A percentile compares a stretch with the other conserved stretches of the same genome.
phyloP scores from a whole-genome alignment of 2,797 vertebrate genomes.

The Sandelia bainsii region DNA sequence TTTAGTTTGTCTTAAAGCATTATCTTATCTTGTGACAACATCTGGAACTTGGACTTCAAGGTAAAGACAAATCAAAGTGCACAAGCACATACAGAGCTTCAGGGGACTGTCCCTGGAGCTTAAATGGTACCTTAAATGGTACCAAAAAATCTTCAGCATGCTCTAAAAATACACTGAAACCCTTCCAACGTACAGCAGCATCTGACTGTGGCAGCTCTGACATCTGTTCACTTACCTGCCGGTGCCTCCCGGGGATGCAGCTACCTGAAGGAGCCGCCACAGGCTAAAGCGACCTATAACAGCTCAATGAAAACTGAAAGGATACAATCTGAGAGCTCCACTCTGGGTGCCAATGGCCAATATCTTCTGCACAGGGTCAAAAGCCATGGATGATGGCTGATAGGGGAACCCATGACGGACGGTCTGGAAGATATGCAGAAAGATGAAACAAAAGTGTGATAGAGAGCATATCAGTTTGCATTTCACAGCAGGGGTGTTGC shows the following conservation, averaged over 20 bases:
- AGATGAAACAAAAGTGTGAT: conserved; percentile 35
- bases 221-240: conserved; percentile 73
- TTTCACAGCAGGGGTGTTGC: conserved; percentile 63
- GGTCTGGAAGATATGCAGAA: conserved; percentile 83
- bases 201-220: conserved; percentile 37
- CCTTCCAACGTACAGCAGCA: conserved; percentile 21
- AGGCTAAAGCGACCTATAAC: conserved; percentile 13
- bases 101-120: neutral
- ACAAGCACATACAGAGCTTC: neutral
- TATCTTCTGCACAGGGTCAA: conserved; percentile 99
- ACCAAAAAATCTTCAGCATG: conserved; percentile 5
- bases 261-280: conserved; percentile 21
- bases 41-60: conserved; percentile 4
- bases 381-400: conserved; percentile 97
- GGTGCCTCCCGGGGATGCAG: conserved; percentile 45
- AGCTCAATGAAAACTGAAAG: conserved; percentile 78
- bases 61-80: conserved; percentile 6
- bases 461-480: conserved; percentile 56
- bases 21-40: neutral
- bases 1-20: neutral
- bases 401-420: conserved; percentile 99
- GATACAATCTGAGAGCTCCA: conserved; percentile 98
- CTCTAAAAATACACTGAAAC: conserved; percentile 40
- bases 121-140: neutral
- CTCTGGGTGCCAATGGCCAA: conserved; percentile 95